Evolutionary conservation across 2,797 vertebrate genomes (phyloP).

Genomic region (Coilia nasus): DNA sequence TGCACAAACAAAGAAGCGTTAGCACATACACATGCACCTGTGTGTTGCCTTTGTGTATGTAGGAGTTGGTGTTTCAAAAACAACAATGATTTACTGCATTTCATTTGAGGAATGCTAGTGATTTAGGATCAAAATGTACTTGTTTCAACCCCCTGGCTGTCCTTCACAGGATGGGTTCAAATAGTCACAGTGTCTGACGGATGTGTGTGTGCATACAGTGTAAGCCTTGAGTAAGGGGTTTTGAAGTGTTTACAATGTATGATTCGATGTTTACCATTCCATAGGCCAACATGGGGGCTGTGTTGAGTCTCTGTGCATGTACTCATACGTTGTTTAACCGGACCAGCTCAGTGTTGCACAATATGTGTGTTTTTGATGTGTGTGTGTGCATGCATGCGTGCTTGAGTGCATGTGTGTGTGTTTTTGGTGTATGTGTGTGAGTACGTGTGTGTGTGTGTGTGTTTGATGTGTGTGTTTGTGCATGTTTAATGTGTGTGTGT

Average conservation of each 20-base stretch:
- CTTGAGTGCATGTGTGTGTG: slow-evolving; percentile 45
- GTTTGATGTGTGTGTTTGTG: neutral
- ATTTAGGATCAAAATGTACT: neutral
- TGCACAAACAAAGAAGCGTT: too few species aligned
- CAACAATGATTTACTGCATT: neutral
- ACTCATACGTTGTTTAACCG: too few species aligned
- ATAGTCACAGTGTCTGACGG: neutral
- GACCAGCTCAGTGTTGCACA: neutral
- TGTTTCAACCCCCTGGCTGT: neutral
- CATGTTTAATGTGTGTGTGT: neutral
- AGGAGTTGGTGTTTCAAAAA: neutral
- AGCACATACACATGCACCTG: too few species aligned
- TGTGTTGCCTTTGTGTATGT: slow-evolving; percentile 39
- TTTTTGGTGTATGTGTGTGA: neutral
- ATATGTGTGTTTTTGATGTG: slow-evolving; percentile 16
- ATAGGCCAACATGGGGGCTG: neutral
- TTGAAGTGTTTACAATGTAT: neutral
- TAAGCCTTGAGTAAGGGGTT: neutral
- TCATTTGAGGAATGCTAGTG: slow-evolving; percentile 1
- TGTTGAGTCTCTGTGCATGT: too few species aligned
- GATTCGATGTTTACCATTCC: neutral
- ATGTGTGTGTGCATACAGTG: neutral
- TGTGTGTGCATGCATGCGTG: neutral
- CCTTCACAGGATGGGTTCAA: neutral
- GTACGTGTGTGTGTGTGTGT: slow-evolving; percentile 10